Evolutionary conservation across 2,113 vertebrate genomes (phyloP).

Genomic region (Cacatua alba): DNA sequence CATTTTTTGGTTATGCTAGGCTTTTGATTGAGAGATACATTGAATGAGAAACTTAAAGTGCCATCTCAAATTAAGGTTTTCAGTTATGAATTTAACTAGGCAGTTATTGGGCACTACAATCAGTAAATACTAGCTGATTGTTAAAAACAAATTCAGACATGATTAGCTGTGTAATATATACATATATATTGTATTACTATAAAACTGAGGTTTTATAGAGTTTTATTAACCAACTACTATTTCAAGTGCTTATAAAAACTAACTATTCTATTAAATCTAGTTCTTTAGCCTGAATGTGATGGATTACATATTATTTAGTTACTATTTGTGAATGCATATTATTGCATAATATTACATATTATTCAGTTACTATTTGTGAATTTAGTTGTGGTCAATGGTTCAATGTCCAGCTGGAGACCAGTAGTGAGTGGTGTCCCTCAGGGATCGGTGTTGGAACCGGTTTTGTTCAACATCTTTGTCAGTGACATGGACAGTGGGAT

Average conservation of each 20-base stretch:
- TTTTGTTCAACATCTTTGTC: too few species aligned
- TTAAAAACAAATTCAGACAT: slow-evolving; percentile 37
- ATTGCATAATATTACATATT: too few species aligned
- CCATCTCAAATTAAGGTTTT: not conserved
- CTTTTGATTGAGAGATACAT: not conserved
- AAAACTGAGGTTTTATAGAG: slow-evolving; percentile 13
- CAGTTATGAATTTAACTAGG: slow-evolving; percentile 6
- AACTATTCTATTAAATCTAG: not conserved
- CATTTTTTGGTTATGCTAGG: not conserved
- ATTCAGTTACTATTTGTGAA: too few species aligned
- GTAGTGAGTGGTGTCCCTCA: too few species aligned
- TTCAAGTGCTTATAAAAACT: slow-evolving; percentile 34
- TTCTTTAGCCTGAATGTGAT: not conserved
- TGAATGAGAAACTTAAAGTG: not conserved
- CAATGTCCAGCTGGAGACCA: too few species aligned
- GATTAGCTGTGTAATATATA: not conserved
- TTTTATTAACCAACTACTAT: slow-evolving; percentile 27
- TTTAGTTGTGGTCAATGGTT: too few species aligned
- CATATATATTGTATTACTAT: not conserved
- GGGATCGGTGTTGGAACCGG: too few species aligned
- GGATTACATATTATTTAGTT: not conserved
- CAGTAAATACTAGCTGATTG: not conserved
- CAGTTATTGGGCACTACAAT: not conserved
- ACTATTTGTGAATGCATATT: not conserved
- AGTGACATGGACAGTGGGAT: too few species aligned